Evolutionary conservation across 2,888 invertebrate genomes (phyloP).

Genomic region (Zootermopsis nevadensis): DNA sequence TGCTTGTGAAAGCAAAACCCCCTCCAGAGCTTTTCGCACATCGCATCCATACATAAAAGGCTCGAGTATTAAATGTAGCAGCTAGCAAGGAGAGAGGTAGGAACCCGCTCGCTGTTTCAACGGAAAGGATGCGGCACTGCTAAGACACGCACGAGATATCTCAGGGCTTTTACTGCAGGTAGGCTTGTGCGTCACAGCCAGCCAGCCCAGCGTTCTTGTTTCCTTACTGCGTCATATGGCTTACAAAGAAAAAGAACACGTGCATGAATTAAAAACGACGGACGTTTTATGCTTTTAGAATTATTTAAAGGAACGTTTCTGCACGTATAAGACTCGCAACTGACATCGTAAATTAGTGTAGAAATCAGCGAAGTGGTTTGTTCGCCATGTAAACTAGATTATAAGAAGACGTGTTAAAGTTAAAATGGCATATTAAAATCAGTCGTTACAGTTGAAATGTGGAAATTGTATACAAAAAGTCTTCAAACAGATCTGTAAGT

Average conservation of each 20-base stretch:
- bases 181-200: neutral
- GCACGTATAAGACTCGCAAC: too few relatives aligned
- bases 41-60: slow-evolving; percentile 16
- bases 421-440: too few relatives aligned
- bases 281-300: too few relatives aligned
- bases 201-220: neutral
- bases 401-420: too few relatives aligned
- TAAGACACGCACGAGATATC: neutral
- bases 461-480: too few relatives aligned
- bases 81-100: neutral
- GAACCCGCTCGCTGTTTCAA: neutral
- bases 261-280: neutral
- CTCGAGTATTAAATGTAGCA: neutral
- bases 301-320: too few relatives aligned
- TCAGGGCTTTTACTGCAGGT: neutral
- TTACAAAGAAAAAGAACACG: neutral
- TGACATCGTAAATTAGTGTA: too few relatives aligned
- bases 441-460: too few relatives aligned
- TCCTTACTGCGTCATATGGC: neutral
- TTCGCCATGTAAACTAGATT: too few relatives aligned
- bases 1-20: slow-evolving; percentile 15
- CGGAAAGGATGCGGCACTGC: neutral
- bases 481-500: too few relatives aligned
- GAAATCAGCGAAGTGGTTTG: too few relatives aligned
- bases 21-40: slow-evolving; percentile 11